These are phyloP conservation scores for Ormia ochracea DNA, from an alignment of 2,888 invertebrate species.

Conservation along the genomic window DNA sequence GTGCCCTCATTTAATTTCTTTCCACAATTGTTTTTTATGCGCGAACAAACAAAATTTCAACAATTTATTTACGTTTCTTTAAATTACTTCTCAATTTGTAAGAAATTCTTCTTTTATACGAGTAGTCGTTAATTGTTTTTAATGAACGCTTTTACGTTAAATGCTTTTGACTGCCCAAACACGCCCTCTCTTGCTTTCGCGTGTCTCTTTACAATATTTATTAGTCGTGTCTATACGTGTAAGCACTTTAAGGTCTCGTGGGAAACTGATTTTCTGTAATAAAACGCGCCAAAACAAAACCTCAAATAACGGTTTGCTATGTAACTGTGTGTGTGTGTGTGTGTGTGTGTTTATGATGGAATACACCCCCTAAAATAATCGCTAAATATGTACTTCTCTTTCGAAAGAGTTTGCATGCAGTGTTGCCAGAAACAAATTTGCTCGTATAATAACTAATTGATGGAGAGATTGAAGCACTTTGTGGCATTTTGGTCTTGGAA, in stretches of 20 bases:
- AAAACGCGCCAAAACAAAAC: conserved; percentile 46
- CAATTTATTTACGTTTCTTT: background rate
- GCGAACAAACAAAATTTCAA: background rate
- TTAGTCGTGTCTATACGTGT: background rate
- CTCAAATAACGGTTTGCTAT: background rate
- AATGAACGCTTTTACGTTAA: background rate
- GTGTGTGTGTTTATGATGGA: background rate
- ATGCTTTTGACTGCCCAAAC: background rate
- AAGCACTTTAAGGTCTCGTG: conserved; percentile 38
- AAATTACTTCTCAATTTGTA: background rate
- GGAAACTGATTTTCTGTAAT: conserved; percentile 33
- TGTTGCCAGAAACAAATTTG: too few relatives aligned
- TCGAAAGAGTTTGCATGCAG: background rate
- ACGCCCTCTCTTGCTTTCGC: background rate
- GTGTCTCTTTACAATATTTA: too few relatives aligned
- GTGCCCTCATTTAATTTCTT: background rate
- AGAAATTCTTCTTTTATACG: background rate
- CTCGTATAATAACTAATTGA: too few relatives aligned
- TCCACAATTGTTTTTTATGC: background rate
- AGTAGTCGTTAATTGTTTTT: background rate
- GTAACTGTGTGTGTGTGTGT: too few relatives aligned
- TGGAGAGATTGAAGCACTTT: too few relatives aligned
- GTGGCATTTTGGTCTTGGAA: too few relatives aligned
- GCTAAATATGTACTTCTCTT: conserved; percentile 14
- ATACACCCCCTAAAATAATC: conserved; percentile 25